Evolutionary conservation across 2,113 vertebrate species (phyloP).

Genomic region (Thinocorus orbignyianus): DNA sequence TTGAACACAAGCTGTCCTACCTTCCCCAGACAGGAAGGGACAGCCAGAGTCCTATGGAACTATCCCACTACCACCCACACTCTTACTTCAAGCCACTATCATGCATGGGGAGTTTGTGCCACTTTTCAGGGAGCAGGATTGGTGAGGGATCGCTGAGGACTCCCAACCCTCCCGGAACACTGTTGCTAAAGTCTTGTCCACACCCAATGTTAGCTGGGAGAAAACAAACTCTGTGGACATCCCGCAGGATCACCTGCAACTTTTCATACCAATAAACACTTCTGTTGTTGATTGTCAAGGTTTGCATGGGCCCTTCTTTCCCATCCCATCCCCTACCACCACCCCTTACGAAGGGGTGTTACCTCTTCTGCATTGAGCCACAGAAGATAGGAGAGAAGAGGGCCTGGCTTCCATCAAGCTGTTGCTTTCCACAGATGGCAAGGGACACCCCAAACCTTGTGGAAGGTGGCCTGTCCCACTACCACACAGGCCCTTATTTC

Average conservation of each 20-base stretch:
- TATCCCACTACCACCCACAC: neutral
- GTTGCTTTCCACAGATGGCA: neutral
- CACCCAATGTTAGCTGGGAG: neutral
- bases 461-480: neutral
- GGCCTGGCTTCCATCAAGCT: neutral
- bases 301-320: neutral
- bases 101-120: no score
- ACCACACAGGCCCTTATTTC: neutral
- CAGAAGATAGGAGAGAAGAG: neutral
- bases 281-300: neutral
- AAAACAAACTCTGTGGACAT: neutral
- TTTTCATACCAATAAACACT: neutral
- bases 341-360: neutral
- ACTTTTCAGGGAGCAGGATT: no score
- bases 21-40: neutral
- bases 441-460: accelerated
- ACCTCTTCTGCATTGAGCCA: neutral
- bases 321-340: neutral
- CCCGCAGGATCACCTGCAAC: neutral
- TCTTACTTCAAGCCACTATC: neutral
- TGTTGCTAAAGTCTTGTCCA: no score
- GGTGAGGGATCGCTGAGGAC: no score
- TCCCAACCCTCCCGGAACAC: no score
- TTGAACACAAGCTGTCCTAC: neutral
- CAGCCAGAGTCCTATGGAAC: neutral